Evolutionary conservation across 2,888 invertebrate genomes (phyloP), one percentile per base, ranked within the genome.

Genomic region (Temnothorax rugatulus): DNA sequence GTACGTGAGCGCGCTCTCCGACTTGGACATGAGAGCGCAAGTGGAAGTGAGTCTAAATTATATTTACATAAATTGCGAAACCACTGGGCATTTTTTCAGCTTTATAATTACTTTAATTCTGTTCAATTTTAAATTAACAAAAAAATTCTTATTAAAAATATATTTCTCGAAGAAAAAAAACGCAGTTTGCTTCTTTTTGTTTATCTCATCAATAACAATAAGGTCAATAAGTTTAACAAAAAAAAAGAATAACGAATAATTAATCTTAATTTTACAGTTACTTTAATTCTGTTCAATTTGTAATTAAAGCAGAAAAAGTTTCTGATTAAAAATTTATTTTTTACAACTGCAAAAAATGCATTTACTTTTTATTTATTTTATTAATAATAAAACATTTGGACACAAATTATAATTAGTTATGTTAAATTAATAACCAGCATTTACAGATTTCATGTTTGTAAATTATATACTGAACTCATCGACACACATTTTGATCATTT

Each of bases 21-120:
- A 98, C 94, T 95, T 98, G 77, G 98, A 98, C 92, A 96, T 97
- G 69, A 96, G 98, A 91, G 97, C 98, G 0, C 98, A 98, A 94
- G 95, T 98, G 71, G 98, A 98, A 95, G 97, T 97, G 93, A 90
- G 87, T 86, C 0, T 57, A 34, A 66, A 66, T 77, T 41, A 64
- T 52, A 52, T 2, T 8, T 9, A 52, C 18, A 15, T 47, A 64
- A 59, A 44, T 69, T 69, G 18, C 11, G 15, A 74, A 54, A 38
- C 29, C 13, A 25, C n/a, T 13, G 1, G 2, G 7, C 9, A 18
- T 13, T 11, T 7, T 63, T n/a, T 71, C 8, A 41, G 3, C 11
- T 71, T 5, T 50, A 47, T 4, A 15, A 3, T 29, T 44, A 29
- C 4, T 47, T 68, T 2, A 50, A n/a, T 57, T 38, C 2, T 68